Base-by-base conservation (phyloP, 2,888 invertebrate species). In the Diarsia mendica region DNA sequence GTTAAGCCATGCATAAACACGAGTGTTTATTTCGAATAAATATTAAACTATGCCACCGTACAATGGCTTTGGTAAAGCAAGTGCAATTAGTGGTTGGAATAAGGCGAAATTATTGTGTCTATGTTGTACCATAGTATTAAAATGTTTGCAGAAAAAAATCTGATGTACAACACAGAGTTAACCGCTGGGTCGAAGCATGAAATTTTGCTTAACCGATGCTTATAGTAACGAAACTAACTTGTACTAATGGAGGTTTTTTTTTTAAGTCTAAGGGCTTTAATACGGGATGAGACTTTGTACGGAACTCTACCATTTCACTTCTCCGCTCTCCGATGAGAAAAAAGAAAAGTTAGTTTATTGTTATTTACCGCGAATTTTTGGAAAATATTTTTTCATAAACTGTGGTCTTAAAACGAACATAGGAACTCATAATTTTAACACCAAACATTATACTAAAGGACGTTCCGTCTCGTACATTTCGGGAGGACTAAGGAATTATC, bases 401-500 rank as follows among this genome's bases (percentile, higher is more conserved):
- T 23, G 6, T 23, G 1, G 9, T n/a, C 9, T 58, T n/a, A 53
- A 65, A 69, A n/a, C 55, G 15, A 49, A n/a, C 18, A 20, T 13
- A 61, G 6, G 13, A 65, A 63, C 20, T 61, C 60, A 71, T 75
- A 68, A 81, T 79, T 75, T 75, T 77, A 72, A 64, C 73, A 75
- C 71, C 77, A 72, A 78, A 68, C 63, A 46, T 75, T 83, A 78
- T 66, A 66, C 23, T 44, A 55, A 85, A 84, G 82, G 86, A 88
- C 87, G 88, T 90, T 90, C 77, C 87, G 77, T 82, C 82, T 84
- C 83, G 23, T 61, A 74, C 63, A 83, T 82, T 74, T 78, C 8
- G 51, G 87, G 88, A 87, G 78, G 75, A 79, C 86, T 86, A 83
- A 80, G 88, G 90, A 92, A 94, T 94, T 93, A 93, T 92, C 91